phyloP scores from a whole-genome alignment of 2,888 invertebrate genomes.

The Drosophila tripunctata region DNA sequence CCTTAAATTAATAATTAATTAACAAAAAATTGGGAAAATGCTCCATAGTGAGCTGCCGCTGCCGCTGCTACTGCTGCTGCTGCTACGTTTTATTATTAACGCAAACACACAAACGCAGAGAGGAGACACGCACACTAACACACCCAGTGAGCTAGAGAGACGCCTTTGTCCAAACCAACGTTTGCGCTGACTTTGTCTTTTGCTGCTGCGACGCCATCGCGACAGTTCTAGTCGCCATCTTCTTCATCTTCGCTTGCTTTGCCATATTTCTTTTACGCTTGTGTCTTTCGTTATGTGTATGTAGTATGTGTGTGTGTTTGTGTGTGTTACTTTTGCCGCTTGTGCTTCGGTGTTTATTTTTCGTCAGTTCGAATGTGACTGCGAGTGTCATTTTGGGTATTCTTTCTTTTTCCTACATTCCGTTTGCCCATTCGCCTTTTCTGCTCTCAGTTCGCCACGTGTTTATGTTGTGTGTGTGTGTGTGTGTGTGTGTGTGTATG shows the following conservation, averaged over 20 bases:
- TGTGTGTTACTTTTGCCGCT: slow-evolving; percentile 58
- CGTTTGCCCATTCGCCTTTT: neutral
- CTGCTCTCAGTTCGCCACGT: slow-evolving; percentile 25
- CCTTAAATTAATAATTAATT: too few relatives aligned
- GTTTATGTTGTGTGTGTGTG: slow-evolving; percentile 17
- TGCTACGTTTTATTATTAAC: too few relatives aligned
- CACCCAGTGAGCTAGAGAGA: slow-evolving; percentile 43
- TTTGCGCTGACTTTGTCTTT: slow-evolving; percentile 38
- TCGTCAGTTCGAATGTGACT: slow-evolving; percentile 70
- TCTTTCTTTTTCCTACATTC: slow-evolving; percentile 5
- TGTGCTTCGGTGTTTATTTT: slow-evolving; percentile 72
- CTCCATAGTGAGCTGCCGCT: too few relatives aligned
- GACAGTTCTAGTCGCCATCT: slow-evolving; percentile 21
- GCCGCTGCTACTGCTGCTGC: too few relatives aligned
- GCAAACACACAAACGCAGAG: slow-evolving; percentile 22
- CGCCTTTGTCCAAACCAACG: slow-evolving; percentile 50
- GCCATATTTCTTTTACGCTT: slow-evolving; percentile 62
- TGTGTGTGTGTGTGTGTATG: slow-evolving; percentile 52
- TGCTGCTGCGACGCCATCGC: slow-evolving; percentile 19
- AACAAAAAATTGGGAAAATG: too few relatives aligned
- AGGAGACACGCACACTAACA: slow-evolving; percentile 13
- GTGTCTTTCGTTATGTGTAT: slow-evolving; percentile 11
- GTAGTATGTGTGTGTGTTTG: slow-evolving; percentile 24
- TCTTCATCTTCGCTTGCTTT: slow-evolving; percentile 44
- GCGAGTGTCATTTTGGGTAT: slow-evolving; percentile 62